Conservation (phyloP, 2,888 invertebrate genomes). For the Ceratothoa steindachneri region DNA sequence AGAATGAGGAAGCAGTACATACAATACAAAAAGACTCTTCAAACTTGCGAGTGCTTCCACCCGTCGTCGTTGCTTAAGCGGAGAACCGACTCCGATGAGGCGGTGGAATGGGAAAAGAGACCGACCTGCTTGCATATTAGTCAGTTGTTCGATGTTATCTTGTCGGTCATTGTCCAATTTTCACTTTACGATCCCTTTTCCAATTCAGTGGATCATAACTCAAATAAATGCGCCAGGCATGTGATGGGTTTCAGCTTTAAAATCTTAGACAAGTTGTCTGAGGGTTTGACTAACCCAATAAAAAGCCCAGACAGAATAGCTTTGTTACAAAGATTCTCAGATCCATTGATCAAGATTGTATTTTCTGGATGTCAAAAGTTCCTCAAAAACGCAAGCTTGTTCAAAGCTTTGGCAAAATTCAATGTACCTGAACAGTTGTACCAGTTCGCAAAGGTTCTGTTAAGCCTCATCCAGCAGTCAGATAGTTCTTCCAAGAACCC, state of each 20-base stretch:
- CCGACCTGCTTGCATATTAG: background rate
- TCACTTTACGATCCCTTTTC: background rate
- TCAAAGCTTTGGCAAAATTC: background rate
- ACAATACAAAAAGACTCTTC: background rate
- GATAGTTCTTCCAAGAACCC: background rate
- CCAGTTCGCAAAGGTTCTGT: background rate
- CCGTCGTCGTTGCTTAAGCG: background rate
- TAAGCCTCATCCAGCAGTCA: no score
- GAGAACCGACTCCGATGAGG: background rate
- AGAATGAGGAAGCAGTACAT: background rate
- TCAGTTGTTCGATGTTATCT: background rate
- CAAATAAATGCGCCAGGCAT: background rate
- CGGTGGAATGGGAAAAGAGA: background rate
- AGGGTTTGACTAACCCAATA: background rate
- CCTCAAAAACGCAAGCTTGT: background rate
- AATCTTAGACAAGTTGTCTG: background rate
- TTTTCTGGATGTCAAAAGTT: background rate
- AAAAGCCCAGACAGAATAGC: background rate
- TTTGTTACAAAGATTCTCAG: background rate
- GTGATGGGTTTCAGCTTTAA: background rate
- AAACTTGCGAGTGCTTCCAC: constrained; percentile 1
- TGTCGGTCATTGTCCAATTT: background rate
- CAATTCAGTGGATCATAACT: background rate
- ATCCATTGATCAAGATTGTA: background rate
- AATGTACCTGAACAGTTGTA: background rate